phyloP scores from a whole-genome alignment of 2,113 vertebrate genomes.

The Myotis brandtii region DNA sequence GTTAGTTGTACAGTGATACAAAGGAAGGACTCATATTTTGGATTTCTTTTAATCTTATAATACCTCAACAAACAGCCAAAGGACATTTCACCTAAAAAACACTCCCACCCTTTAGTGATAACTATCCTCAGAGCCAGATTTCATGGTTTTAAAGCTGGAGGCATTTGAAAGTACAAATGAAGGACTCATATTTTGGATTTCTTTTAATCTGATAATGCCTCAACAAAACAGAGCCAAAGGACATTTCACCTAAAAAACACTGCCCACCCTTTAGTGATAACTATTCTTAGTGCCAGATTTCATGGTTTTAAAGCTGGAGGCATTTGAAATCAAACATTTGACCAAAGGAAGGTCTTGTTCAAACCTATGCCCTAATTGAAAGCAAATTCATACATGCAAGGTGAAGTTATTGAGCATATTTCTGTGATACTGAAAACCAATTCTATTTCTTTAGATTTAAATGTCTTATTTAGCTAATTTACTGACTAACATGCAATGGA shows the following conservation, averaged over 20 bases:
- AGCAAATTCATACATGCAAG: not conserved
- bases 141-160: not conserved
- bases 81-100: not conserved
- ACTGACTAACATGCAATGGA: not conserved
- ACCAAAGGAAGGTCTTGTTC: not conserved
- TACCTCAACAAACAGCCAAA: not conserved
- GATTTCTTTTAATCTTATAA: conserved; percentile 27
- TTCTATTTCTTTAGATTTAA: not conserved
- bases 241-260: not conserved
- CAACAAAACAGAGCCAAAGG: not conserved
- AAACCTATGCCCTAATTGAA: not conserved
- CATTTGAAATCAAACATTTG: not conserved
- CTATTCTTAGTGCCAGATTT: not conserved
- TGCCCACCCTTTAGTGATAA: not conserved
- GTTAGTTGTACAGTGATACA: not conserved
- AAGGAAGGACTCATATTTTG: not conserved
- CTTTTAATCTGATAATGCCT: not conserved
- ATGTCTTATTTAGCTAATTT: not conserved
- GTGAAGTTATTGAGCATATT: not conserved
- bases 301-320: not conserved
- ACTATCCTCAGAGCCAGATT: not conserved
- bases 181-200: not conserved
- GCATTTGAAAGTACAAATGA: not conserved
- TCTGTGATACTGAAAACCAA: not conserved
- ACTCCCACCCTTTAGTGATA: not conserved